Base-by-base conservation (phyloP, 2,113 vertebrate species). In the Chaenogobius annularis region DNA sequence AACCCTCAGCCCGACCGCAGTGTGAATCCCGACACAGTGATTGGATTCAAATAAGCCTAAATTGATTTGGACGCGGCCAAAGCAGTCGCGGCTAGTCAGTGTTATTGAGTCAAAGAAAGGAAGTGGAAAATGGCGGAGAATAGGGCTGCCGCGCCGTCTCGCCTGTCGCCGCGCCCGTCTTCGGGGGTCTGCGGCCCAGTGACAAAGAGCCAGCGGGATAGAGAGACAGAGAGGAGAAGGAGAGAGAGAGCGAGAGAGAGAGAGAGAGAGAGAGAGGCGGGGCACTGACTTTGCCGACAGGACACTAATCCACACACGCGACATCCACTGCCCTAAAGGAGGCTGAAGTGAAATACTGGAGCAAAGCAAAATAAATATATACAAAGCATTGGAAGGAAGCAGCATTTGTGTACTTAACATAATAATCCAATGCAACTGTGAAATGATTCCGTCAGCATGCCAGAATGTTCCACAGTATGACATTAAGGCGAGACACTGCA, bases 271-370 rank as follows among this genome's bases (percentile, higher is more conserved):
- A 81, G 80, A 79, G 82, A 89, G 73, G 87, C 81, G 76, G 81
- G 72, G 82, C 79, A 75, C 73, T 83, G 83, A 87, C 90, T 90
- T 89, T 89, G 88, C 87, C 85, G 89, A 83, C 79, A 84, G 90
- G 82, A 85, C 75, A 79, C 84, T 88, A 88, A 91, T 90, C 85
- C 86, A 70, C 67, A 72, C 81, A 87, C 82, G n/a, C n/a, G 87
- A 83, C 85, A 77, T 82, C 83, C 75, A 70, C 77, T 88, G 83
- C 87, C 88, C 86, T 83, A 73, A 69, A 85, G 85, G 85, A 7
- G 6, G 68, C 74, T 55, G 0, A 1, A 55, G 48, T 6, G 44
- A 22, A 55, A 55, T 10, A 22, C 54, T 55, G 20, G 10, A 22
- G n/a, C 10, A 6, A 52, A 52, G 17, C 3, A 46, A 46, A 3